phyloP scores from a whole-genome alignment of 2,113 vertebrate genomes.

The Ovibos moschatus region DNA sequence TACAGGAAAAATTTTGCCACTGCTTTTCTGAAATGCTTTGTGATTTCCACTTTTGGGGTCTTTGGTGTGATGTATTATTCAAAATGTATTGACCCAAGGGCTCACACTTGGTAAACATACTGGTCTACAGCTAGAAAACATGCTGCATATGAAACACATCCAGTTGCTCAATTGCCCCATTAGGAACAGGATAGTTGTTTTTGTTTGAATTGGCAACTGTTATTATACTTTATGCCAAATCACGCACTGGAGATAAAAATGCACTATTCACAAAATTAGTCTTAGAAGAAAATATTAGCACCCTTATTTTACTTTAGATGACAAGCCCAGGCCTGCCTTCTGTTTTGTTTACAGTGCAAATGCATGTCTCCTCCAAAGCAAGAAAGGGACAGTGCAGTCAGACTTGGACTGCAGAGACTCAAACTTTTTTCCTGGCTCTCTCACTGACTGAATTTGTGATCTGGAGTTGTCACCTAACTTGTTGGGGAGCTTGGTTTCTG shows the following conservation, averaged over 20 bases:
- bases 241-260: not conserved
- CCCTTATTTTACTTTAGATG: not conserved
- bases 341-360: not conserved
- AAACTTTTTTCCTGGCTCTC: not conserved
- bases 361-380: not conserved
- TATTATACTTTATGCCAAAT: not conserved
- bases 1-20: not conserved
- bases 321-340: not conserved
- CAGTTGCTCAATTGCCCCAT: not conserved
- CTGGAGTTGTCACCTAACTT: not conserved
- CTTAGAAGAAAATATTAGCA: slow-evolving; percentile 1
- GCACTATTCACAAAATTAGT: not conserved
- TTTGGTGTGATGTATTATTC: not conserved
- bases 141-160: not conserved
- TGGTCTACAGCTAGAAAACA: not conserved
- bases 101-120: not conserved
- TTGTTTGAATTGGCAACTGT: not conserved
- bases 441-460: not conserved
- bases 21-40: not conserved
- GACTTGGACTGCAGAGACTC: not conserved
- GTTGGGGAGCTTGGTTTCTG: not conserved
- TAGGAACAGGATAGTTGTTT: not conserved
- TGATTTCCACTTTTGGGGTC: not conserved
- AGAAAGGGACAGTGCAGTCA: not conserved
- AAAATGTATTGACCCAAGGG: not conserved